Evolutionary conservation across 2,797 vertebrate species (phyloP), one percentile per base, ranked within the genome.

Genomic region (Acropternis orthonyx): DNA sequence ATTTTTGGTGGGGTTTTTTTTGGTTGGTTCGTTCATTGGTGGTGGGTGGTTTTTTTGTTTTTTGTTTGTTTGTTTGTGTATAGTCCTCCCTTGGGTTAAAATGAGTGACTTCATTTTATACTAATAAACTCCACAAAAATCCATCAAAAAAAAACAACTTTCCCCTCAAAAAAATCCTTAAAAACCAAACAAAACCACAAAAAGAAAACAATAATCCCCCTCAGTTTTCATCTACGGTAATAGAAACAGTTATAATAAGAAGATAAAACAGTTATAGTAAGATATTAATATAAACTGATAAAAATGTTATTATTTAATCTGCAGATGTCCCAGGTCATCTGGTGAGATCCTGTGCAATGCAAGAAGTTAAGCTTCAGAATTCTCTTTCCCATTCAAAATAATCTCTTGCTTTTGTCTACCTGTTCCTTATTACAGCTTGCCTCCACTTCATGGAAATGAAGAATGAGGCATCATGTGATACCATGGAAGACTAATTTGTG

Each of bases 181-280:
- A 28, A 17, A n/a, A 30, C 3, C 21, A n/a, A 37, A 36, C 7
- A 27, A 37, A 58, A 26, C 36, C 41, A 8, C 7, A 26, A 46
- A 14, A 10, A 41, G 17, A 5, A 66, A 66, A 3, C 1, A 48
- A 55, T 18, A 67, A 67, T 36, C 0, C 1, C 3, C 34, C 55
- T 14, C 30, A 30, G 21, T 10, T 80, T 84, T 72, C 36, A 51
- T 65, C 21, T 69, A 28, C 7, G 12, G 11, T 73, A 73, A 21
- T 36, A 23, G 55, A 77, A 77, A 67, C 7, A 75, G 17, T 41
- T 62, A 54, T 9, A 59, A 11, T 37, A 37, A 37, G 34, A 39
- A 12, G 23, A 48, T 48, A 24, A 34, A 73, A 74, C 7, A 72
- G 44, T 58, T 82, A 32, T 43, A 55, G 19, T 48, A 67, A 75